A percentile compares a stretch with the other conserved stretches of the same genome.
Conservation (phyloP, 1,140 invertebrate species). For the Procambarus clarkii region DNA sequence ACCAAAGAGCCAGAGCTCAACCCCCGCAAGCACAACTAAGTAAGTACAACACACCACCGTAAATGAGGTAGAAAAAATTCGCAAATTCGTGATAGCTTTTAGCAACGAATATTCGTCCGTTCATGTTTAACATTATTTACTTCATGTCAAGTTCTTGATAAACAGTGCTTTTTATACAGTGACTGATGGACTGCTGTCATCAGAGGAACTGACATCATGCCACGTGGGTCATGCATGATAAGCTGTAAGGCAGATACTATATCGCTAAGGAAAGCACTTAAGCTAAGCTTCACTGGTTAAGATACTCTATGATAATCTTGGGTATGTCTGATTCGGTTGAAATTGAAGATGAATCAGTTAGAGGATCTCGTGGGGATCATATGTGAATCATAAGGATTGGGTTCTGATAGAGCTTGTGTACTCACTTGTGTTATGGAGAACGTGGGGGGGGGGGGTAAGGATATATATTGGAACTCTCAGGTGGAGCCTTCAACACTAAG, state of each 20-base stretch:
- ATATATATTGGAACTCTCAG: conserved; percentile 33
- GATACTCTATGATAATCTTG: conserved; percentile 20
- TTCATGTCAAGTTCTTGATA: conserved; percentile 45
- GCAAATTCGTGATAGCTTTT: conserved; percentile 36
- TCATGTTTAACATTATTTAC: conserved; percentile 44
- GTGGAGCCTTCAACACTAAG: conserved; percentile 10
- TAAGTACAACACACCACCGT: too few relatives aligned
- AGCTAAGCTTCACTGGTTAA: background rate
- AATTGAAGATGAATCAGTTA: background rate
- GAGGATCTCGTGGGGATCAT: background rate
- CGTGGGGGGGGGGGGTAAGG: conserved; percentile 2
- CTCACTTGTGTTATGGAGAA: background rate
- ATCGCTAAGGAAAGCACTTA: background rate
- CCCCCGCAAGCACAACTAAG: too few relatives aligned
- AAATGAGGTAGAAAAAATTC: too few relatives aligned
- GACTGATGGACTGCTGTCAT: conserved; percentile 20
- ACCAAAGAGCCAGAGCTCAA: too few relatives aligned
- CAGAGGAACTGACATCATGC: conserved; percentile 9
- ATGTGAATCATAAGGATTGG: background rate
- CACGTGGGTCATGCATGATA: conserved; percentile 24
- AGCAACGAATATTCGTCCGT: conserved; percentile 46
- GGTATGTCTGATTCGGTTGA: background rate
- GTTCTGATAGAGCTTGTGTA: background rate
- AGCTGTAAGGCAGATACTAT: conserved; percentile 13
- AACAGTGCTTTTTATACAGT: conserved; percentile 44